These are phyloP conservation scores for Homarus gammarus DNA, from an alignment of 2,888 invertebrate genomes.

Conservation along the genomic window DNA sequence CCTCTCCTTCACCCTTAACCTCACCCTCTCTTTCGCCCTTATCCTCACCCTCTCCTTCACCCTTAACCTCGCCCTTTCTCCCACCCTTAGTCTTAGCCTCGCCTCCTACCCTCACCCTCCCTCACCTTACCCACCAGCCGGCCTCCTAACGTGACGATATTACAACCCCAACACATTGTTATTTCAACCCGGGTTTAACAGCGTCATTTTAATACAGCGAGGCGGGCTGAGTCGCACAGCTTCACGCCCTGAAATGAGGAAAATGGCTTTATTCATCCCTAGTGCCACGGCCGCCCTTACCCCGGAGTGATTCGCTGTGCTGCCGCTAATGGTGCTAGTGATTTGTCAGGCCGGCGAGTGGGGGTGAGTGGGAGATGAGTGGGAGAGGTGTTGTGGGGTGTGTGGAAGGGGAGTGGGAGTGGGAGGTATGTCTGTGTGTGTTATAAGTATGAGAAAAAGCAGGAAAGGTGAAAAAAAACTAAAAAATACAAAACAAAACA, in stretches of 20 bases:
- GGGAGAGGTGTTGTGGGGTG: neutral
- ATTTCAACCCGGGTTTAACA: constrained; percentile 3
- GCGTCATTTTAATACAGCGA: constrained; percentile 24
- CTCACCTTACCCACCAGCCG: neutral
- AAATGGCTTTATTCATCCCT: constrained; percentile 39
- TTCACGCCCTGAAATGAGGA: constrained; percentile 29
- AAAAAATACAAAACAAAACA: no score
- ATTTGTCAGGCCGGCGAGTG: constrained; percentile 44
- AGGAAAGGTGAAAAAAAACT: no score
- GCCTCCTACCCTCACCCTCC: neutral
- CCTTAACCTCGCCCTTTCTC: neutral
- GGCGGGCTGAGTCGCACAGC: neutral
- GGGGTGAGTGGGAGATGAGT: neutral
- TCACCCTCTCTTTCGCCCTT: neutral
- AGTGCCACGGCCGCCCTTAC: neutral
- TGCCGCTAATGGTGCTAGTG: constrained; percentile 37
- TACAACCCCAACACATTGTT: constrained; percentile 19
- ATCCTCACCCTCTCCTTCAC: no score
- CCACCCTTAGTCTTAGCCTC: no score
- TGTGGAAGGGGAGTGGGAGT: neutral
- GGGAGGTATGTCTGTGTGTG: neutral
- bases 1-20: no score
- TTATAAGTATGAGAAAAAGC: no score
- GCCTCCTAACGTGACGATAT: neutral
- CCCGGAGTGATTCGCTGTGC: constrained; percentile 44